Evolutionary conservation across 2,797 vertebrate species (phyloP).

Genomic region (Periophthalmus magnuspinnatus): DNA sequence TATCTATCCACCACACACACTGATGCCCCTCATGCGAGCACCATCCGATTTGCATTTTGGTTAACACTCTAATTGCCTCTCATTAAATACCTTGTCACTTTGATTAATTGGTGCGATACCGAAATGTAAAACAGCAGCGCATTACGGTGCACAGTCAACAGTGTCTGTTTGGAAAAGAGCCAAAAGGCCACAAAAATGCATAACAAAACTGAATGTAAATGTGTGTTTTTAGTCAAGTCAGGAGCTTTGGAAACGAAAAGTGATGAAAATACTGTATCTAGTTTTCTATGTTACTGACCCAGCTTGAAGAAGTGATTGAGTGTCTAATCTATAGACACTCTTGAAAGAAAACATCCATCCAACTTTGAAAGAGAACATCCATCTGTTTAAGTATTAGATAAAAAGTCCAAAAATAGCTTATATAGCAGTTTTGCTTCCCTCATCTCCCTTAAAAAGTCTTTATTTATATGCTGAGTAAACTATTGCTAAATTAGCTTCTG

Average conservation of each 20-base stretch:
- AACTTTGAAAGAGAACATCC: not conserved
- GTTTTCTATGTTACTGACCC: not conserved
- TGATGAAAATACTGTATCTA: constrained; percentile 2
- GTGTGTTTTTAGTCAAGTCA: constrained; percentile 29
- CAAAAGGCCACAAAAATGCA: constrained; percentile 30
- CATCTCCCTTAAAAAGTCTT: not conserved
- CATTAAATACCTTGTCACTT: constrained; percentile 80
- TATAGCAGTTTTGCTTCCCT: not conserved
- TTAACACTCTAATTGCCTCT: constrained; percentile 80
- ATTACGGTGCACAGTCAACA: constrained; percentile 50
- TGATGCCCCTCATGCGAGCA: constrained; percentile 24
- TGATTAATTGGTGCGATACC: constrained; percentile 77
- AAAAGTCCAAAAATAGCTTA: not conserved
- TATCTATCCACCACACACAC: constrained; percentile 15
- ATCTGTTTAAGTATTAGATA: not conserved
- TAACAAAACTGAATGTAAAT: constrained; percentile 27
- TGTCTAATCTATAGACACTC: not conserved
- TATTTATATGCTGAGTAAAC: not conserved
- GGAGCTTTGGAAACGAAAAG: constrained; percentile 7
- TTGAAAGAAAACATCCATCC: not conserved
- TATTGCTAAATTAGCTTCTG: not conserved
- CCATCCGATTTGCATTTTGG: constrained; percentile 73
- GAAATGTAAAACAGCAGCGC: constrained; percentile 73
- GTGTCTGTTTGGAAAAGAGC: constrained; percentile 45
- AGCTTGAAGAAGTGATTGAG: constrained; percentile 1